Evolutionary conservation across 37 sponge, comb jelly and placozoan genomes (phyloP), one percentile per base, ranked within the genome.

Genomic region (Aphrocallistes beatrix): DNA sequence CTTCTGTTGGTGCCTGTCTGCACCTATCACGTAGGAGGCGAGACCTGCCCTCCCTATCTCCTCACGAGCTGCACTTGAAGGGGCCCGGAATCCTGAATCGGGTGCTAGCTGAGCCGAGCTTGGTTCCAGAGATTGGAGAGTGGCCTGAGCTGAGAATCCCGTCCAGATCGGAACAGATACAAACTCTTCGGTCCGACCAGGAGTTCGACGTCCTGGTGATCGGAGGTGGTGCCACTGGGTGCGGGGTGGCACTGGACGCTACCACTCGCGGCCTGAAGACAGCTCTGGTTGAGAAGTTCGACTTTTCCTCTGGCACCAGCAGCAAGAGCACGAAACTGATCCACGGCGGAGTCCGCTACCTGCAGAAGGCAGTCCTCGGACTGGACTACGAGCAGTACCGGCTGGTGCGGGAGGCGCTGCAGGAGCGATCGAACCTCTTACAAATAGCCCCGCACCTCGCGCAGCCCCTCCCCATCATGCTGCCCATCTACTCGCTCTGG

Each of bases 401-500:
- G 39, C 37, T 99, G 84, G 99, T 99, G 37, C 85, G 84, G 50
- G 99, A 99, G 86, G 99, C 99, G 38, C 91, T 99, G 81, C 90
- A 90, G 60, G 99, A 99, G 87, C 83, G 99, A 84, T 87, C 89
- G 30, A 93, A 96, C 90, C 85, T 99, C 8, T 86, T 99, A 30
- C 87, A 90, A 37, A 91, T 96, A 49, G 99, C 99, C 13, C 99
- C 99, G 0, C 99, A 96, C 37, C 93, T 99, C 38, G 89, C 96
- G 13, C 83, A 87, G 84, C 92, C 92, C 23, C 92, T 99, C 25
- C 96, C 96, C 37, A 99, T 99, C 85, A 95, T 99, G 94, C 86
- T 99, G 36, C 99, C 99, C 34, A 91, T 99, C 9, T 99, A 96
- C 90, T 90, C 86, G 48, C 96, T 94, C 94, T 99, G 99, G 99